phyloP scores from a whole-genome alignment of 1,140 invertebrate genomes.

The Popillia japonica region DNA sequence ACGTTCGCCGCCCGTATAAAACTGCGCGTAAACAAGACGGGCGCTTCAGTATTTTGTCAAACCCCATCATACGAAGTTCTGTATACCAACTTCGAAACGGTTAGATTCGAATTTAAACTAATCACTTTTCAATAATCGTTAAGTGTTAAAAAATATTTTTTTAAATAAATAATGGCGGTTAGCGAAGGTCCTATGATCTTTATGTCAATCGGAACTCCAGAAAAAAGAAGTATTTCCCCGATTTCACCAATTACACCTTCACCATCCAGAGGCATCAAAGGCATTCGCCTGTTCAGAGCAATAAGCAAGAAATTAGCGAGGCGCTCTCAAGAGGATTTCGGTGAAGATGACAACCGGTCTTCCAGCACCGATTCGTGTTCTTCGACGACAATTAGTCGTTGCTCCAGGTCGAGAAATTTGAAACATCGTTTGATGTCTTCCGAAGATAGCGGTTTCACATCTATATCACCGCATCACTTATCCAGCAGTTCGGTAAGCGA shows the following conservation, averaged over 20 bases:
- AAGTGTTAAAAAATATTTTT: background rate
- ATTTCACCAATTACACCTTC: slow-evolving; percentile 62
- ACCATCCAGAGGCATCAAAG: slow-evolving; percentile 63
- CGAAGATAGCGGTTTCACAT: slow-evolving; percentile 50
- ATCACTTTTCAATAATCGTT: background rate
- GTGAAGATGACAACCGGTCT: slow-evolving; percentile 66
- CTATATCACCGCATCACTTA: slow-evolving; percentile 59
- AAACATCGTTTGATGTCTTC: slow-evolving; percentile 44
- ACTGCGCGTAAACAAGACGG: slow-evolving; percentile 43
- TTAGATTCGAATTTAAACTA: background rate
- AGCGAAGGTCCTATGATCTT: slow-evolving; percentile 49
- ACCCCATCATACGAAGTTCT: background rate
- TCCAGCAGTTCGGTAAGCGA: slow-evolving; percentile 68
- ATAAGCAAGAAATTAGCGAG: slow-evolving; percentile 67
- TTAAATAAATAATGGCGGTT: slow-evolving; percentile 44
- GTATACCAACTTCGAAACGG: background rate
- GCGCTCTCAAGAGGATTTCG: slow-evolving; percentile 62
- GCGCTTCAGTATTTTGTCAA: slow-evolving; percentile 42
- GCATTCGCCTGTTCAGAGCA: slow-evolving; percentile 67
- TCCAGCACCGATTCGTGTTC: slow-evolving; percentile 68
- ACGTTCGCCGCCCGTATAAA: slow-evolving; percentile 48
- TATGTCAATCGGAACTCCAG: slow-evolving; percentile 42
- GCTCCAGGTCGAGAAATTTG: slow-evolving; percentile 55
- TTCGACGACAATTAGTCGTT: slow-evolving; percentile 56
- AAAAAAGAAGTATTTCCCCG: slow-evolving; percentile 53